Percentiles rank a stretch among this genome's conserved stretches.
These are phyloP conservation scores for Aquatica leii DNA, from an alignment of 2,888 invertebrate genomes.

Conservation along the genomic window DNA sequence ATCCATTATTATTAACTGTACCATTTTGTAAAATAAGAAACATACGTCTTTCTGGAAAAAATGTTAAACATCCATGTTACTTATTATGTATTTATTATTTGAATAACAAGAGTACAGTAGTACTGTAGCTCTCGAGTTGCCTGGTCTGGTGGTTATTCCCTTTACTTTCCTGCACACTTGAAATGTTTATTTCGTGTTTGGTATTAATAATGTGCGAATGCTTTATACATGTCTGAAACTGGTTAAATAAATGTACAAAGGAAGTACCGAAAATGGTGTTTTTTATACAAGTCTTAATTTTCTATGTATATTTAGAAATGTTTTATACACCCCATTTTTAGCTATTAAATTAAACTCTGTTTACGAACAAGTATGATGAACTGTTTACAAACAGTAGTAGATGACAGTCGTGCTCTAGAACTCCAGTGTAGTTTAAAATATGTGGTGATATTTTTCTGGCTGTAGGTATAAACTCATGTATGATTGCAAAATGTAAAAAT, in stretches of 20 bases:
- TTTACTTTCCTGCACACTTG: conserved; percentile 54
- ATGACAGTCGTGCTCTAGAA: conserved; percentile 60
- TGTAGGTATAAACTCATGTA: conserved; percentile 62
- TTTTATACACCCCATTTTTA: conserved; percentile 56
- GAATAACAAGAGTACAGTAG: conserved; percentile 49
- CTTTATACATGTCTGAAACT: conserved; percentile 66
- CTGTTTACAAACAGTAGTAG: conserved; percentile 43
- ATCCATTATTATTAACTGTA: conserved; percentile 57
- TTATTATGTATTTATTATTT: conserved; percentile 59
- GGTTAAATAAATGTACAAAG: conserved; percentile 66
- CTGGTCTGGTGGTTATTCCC: conserved; percentile 52
- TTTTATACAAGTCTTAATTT: conserved; percentile 62
- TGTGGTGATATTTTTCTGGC: conserved; percentile 64
- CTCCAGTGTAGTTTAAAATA: conserved; percentile 63
- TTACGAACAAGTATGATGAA: conserved; percentile 39
- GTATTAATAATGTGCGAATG: conserved; percentile 64
- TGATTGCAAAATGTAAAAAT: conserved; percentile 62
- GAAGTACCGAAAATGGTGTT: conserved; percentile 63
- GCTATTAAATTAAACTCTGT: conserved; percentile 56
- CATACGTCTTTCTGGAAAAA: conserved; percentile 61
- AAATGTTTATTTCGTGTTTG: conserved; percentile 62
- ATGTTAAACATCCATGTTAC: conserved; percentile 63
- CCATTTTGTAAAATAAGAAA: conserved; percentile 63
- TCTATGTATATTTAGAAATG: conserved; percentile 61
- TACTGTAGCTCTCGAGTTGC: conserved; percentile 54